These are phyloP conservation scores for Epistrophella euchroma DNA, from an alignment of 2,888 invertebrate genomes.

Conservation along the genomic window DNA sequence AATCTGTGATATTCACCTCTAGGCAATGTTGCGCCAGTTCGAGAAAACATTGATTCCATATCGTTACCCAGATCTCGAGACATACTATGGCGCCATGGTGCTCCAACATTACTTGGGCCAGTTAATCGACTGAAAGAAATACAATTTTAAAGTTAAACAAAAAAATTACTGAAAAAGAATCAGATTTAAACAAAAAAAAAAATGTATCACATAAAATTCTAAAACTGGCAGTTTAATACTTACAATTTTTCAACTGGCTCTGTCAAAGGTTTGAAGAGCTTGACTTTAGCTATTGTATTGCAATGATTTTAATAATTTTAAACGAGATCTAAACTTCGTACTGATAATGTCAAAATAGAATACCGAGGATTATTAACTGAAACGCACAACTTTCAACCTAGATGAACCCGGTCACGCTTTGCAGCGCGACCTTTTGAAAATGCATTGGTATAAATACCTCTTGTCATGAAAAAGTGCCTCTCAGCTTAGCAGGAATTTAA, in stretches of 20 bases:
- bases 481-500: no score
- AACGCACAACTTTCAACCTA: no score
- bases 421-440: no score
- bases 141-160: constrained; percentile 10
- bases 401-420: no score
- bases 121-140: constrained; percentile 81
- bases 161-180: constrained; percentile 25
- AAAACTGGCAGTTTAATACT: not conserved
- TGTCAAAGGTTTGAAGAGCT: not conserved
- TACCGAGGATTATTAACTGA: no score
- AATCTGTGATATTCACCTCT: constrained; percentile 87
- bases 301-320: not conserved
- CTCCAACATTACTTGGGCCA: constrained; percentile 79
- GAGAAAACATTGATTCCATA: constrained; percentile 90
- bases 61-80: constrained; percentile 89
- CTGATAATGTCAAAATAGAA: no score
- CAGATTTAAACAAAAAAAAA: not conserved
- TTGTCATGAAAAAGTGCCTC: no score
- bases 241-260: not conserved
- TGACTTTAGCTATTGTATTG: not conserved
- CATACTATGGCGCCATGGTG: constrained; percentile 87
- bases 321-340: not conserved
- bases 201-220: not conserved
- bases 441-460: no score
- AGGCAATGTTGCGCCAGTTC: constrained; percentile 86